These are phyloP conservation scores for Listronotus bonariensis DNA, from an alignment of 1,140 invertebrate species.

Conservation along the genomic window DNA sequence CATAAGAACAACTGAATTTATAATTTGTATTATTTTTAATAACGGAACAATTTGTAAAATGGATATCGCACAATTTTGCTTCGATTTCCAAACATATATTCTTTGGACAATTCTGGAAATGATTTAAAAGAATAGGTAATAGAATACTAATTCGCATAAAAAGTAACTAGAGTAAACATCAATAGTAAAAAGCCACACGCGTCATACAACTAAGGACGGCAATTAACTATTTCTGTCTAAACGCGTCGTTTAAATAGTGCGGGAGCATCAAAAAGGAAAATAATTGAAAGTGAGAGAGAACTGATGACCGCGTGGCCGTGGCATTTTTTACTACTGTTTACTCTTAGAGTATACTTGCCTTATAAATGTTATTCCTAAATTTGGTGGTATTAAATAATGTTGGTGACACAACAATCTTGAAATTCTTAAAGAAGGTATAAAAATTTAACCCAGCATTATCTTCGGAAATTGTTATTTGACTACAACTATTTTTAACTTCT, in stretches of 20 bases:
- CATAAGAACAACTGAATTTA: slow-evolving; percentile 31
- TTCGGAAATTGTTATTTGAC: slow-evolving; percentile 53
- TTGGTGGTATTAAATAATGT: slow-evolving; percentile 31
- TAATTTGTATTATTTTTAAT: slow-evolving; percentile 38
- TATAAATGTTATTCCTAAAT: slow-evolving; percentile 15
- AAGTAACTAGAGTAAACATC: too few relatives aligned
- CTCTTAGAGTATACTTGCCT: too few relatives aligned
- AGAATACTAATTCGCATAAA: too few relatives aligned
- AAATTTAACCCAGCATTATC: slow-evolving; percentile 54
- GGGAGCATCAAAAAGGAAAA: too few relatives aligned
- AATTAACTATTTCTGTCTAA: too few relatives aligned
- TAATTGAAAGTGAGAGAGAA: too few relatives aligned
- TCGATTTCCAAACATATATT: slow-evolving; percentile 58
- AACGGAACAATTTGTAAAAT: slow-evolving; percentile 46
- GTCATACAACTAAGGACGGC: too few relatives aligned
- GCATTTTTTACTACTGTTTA: too few relatives aligned
- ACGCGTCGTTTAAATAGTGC: too few relatives aligned
- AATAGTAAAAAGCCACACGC: too few relatives aligned
- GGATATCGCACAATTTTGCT: slow-evolving; percentile 55
- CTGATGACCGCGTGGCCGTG: too few relatives aligned
- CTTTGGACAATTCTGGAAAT: slow-evolving; percentile 55
- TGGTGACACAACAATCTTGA: slow-evolving; percentile 34
- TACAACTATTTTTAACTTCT: slow-evolving; percentile 56
- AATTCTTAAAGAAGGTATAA: slow-evolving; percentile 44
- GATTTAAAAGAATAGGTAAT: not conserved